Evolutionary conservation across 2,113 vertebrate genomes (phyloP), one percentile per base, ranked within the genome.

Genomic region (Tetraodon nigroviridis): DNA sequence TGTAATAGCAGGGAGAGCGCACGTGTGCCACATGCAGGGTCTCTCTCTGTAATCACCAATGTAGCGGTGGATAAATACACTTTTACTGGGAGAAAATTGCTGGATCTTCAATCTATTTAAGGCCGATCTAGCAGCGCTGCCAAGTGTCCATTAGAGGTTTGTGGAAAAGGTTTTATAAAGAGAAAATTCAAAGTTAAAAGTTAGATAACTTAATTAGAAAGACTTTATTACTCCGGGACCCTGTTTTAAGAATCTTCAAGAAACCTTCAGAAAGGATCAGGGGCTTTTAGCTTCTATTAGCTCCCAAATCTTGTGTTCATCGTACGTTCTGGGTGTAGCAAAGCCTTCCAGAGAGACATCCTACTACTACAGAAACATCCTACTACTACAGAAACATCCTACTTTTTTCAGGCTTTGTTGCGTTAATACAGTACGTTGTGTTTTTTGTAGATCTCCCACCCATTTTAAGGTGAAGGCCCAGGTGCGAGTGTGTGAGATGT

Each of bases 401-500:
- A n/a, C n/a, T n/a, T n/a, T n/a, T 32, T 32, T 8, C 32, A 12
- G 32, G 32, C 32, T 37, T 12, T 12, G 24, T 27, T 27, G 4
- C 7, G 21, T 16, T 24, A 11, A 16, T 6, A 1, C 1, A 2
- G 3, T n/a, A 1, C 7, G 2, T 10, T 50, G 7, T 21, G 18
- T 51, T 48, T 40, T 20, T 47, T 55, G 42, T 60, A 86, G 84
- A 81, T 94, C 93, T 0, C 79, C 91, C 1, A 86, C 89, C 61
- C 90, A 93, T 82, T 93, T 94, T 76, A 95, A 95, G 65, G 86
- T 92, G 17, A 95, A 95, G 80, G 88, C 89, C 56, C 92, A 90
- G 67, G 90, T 91, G 5, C 83, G 92, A 37, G 88, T 93, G 68
- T 91, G 90, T 78, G 94, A 98, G 78, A 94, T 95, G 93, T 99